These are phyloP conservation scores for Heliothis subflexa DNA, from an alignment of 1,140 invertebrate genomes.

Conservation along the genomic window DNA sequence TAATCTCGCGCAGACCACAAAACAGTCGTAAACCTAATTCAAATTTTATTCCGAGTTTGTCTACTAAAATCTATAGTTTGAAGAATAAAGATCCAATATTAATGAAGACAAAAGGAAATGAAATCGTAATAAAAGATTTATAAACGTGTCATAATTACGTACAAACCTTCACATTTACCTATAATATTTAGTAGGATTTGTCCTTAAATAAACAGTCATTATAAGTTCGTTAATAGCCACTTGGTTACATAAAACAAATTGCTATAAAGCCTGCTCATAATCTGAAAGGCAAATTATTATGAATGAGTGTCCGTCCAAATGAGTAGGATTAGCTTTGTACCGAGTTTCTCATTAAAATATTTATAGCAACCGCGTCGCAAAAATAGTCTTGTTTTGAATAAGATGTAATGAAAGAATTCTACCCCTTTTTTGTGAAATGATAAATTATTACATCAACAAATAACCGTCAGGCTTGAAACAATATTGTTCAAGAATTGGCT, in stretches of 20 bases:
- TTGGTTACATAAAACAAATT: conserved; percentile 53
- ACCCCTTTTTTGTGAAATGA: neutral
- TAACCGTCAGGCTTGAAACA: neutral
- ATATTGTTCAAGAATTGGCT: no score
- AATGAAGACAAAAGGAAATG: no score
- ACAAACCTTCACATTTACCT: no score
- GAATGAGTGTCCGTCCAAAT: conserved; percentile 62
- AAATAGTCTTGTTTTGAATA: conserved; percentile 38
- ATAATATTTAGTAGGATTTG: neutral
- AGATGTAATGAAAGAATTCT: conserved; percentile 11
- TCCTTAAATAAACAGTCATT: neutral
- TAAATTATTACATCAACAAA: neutral
- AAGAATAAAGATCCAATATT: no score
- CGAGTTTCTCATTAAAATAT: conserved; percentile 65
- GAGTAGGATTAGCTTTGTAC: conserved; percentile 65
- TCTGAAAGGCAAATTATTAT: conserved; percentile 60
- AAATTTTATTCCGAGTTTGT: conserved; percentile 4
- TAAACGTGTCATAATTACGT: no score
- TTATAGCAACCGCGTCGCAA: conserved; percentile 56
- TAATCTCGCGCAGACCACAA: conserved; percentile 1
- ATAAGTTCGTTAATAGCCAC: conserved; percentile 5
- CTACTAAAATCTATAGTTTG: no score
- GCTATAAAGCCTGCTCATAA: conserved; percentile 52
- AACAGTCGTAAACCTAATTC: conserved; percentile 24
- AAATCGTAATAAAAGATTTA: no score